A percentile compares a stretch with the other conserved stretches of the same genome.
These are phyloP conservation scores for Apodemia duryi DNA, from an alignment of 2,888 invertebrate genomes.

Conservation along the genomic window DNA sequence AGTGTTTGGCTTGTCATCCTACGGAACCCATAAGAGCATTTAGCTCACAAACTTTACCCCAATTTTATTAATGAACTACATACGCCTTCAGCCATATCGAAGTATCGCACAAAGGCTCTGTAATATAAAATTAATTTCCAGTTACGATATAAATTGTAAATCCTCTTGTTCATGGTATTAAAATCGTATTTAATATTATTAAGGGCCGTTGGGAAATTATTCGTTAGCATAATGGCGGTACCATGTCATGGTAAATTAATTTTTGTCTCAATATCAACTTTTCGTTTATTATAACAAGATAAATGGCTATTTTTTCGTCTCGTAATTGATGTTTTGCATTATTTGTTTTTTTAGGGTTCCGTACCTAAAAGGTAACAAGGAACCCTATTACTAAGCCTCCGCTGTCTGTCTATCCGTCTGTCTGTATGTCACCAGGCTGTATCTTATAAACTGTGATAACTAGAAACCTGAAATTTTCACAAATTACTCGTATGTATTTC, in stretches of 20 bases:
- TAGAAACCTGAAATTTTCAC: too few relatives aligned
- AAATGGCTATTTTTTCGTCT: background rate
- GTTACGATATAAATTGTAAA: constrained; percentile 34
- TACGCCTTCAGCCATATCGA: background rate
- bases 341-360: too few relatives aligned
- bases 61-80: background rate
- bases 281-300: background rate
- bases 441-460: too few relatives aligned
- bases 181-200: constrained; percentile 49
- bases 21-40: background rate
- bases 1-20: too few relatives aligned
- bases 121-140: constrained; percentile 24
- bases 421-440: too few relatives aligned
- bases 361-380: too few relatives aligned
- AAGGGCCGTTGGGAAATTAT: constrained; percentile 58
- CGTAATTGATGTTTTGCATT: background rate
- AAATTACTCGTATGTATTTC: too few relatives aligned
- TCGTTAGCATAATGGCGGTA: constrained; percentile 32
- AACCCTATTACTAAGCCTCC: too few relatives aligned
- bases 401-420: too few relatives aligned
- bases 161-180: constrained; percentile 41
- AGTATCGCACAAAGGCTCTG: background rate
- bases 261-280: constrained; percentile 1
- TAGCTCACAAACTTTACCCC: background rate
- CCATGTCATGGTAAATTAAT: constrained; percentile 13